phyloP scores from a whole-genome alignment of 2,797 vertebrate species.

The Pangasius larnaudii region DNA sequence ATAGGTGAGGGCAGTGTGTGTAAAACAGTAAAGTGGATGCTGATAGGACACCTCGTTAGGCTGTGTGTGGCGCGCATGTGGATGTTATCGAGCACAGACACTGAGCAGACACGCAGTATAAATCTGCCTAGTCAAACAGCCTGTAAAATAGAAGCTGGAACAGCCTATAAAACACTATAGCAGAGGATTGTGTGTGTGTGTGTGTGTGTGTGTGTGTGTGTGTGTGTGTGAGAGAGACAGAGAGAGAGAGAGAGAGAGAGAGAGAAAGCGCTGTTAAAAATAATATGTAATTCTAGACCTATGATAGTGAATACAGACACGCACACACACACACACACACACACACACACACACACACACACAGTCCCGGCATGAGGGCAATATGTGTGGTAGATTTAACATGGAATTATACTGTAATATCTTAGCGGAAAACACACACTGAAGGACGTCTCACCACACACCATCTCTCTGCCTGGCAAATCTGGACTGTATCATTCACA shows the following conservation, averaged over 20 bases:
- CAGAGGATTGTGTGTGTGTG: slow-evolving; percentile 60
- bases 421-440: slow-evolving; percentile 61
- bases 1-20: slow-evolving; percentile 77
- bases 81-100: slow-evolving; percentile 76
- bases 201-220: slow-evolving; percentile 35
- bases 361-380: slow-evolving; percentile 52
- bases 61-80: slow-evolving; percentile 75
- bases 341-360: slow-evolving; percentile 22
- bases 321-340: slow-evolving; percentile 9
- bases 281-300: slow-evolving; percentile 27
- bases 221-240: slow-evolving; percentile 15
- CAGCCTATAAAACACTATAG: slow-evolving; percentile 73
- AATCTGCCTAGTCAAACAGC: slow-evolving; percentile 83
- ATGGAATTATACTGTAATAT: slow-evolving; percentile 72
- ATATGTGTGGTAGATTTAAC: slow-evolving; percentile 68
- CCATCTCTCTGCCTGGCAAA: slow-evolving; percentile 68
- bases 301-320: slow-evolving; percentile 8
- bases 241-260: neutral
- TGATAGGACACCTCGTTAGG: slow-evolving; percentile 84
- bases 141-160: slow-evolving; percentile 80
- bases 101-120: slow-evolving; percentile 70
- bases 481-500: slow-evolving; percentile 69
- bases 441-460: slow-evolving; percentile 70
- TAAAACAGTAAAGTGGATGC: slow-evolving; percentile 78
- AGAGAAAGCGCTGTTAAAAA: slow-evolving; percentile 28